Conservation (phyloP, 1,140 invertebrate species). For the Neodiprion fabricii region DNA sequence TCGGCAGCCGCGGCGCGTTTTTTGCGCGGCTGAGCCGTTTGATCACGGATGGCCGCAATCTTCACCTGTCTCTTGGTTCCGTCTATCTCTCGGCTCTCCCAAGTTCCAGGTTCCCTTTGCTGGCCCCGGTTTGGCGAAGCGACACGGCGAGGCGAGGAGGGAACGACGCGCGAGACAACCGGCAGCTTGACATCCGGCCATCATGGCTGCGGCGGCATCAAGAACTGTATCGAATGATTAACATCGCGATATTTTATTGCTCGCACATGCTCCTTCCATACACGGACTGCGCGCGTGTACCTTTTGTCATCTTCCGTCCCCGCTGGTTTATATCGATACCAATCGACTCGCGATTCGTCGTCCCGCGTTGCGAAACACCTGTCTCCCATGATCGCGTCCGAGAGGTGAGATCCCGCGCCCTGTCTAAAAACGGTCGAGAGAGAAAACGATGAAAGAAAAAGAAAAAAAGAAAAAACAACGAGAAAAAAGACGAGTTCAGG, state of each 20-base stretch:
- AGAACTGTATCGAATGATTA: constrained; percentile 4
- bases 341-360: no score
- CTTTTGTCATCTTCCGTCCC: not conserved
- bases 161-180: not conserved
- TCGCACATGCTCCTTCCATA: not conserved
- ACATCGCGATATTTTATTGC: constrained; percentile 5
- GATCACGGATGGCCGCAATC: constrained; percentile 6
- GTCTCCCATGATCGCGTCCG: no score
- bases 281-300: not conserved
- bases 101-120: not conserved
- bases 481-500: not conserved
- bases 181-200: not conserved
- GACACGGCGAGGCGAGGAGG: not conserved
- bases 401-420: no score
- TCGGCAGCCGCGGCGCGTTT: not conserved
- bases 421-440: no score
- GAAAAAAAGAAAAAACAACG: not conserved
- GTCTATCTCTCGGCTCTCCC: constrained; percentile 1
- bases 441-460: no score
- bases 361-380: no score
- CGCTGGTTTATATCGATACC: no score
- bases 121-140: not conserved
- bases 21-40: constrained; percentile 4
- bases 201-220: not conserved
- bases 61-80: constrained; percentile 3